Evolutionary conservation across 2,113 vertebrate species (phyloP).

Genomic region (Pangasianodon hypophthalmus): DNA sequence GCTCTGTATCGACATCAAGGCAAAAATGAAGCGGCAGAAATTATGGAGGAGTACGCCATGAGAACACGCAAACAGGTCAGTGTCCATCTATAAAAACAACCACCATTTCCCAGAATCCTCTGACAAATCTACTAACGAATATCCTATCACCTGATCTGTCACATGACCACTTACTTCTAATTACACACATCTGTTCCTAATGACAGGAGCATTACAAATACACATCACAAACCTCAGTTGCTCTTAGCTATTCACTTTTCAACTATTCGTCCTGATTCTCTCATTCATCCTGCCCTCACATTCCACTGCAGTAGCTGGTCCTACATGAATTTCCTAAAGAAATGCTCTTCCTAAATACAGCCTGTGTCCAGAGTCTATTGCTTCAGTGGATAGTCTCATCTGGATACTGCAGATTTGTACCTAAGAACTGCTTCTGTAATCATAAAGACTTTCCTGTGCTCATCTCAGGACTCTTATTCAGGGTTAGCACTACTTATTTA

Average conservation of each 20-base stretch:
- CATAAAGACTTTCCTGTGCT: background rate
- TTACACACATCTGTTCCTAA: background rate
- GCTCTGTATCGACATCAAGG: constrained; percentile 82
- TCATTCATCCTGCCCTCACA: background rate
- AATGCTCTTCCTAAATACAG: background rate
- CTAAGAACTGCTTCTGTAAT: background rate
- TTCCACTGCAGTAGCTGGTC: background rate
- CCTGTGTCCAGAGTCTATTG: background rate
- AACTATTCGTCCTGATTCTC: background rate
- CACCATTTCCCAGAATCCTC: background rate
- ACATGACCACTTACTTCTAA: background rate
- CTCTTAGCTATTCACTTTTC: background rate
- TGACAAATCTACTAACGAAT: background rate
- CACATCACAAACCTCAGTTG: background rate
- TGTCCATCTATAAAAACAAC: background rate
- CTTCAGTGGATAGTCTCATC: background rate
- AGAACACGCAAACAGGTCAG: constrained; percentile 81
- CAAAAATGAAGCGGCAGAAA: constrained; percentile 82
- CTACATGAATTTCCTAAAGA: background rate
- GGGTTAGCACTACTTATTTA: background rate
- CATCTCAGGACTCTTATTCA: background rate
- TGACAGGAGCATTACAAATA: background rate
- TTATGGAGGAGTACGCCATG: constrained; percentile 80
- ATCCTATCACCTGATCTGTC: background rate
- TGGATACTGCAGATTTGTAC: background rate